Evolutionary conservation across 2,888 invertebrate genomes (phyloP).

Genomic region (Andrena bicolor): DNA sequence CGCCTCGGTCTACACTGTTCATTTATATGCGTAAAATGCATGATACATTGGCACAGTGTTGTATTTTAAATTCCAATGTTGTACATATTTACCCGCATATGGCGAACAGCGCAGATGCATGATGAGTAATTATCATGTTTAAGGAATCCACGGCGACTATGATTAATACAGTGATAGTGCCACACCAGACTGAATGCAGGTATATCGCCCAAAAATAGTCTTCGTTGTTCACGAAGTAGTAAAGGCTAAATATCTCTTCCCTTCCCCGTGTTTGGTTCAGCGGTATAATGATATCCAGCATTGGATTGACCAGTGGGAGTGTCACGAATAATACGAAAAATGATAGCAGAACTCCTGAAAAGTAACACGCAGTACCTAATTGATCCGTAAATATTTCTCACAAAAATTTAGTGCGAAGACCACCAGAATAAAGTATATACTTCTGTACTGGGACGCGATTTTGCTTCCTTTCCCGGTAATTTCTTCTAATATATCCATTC

Average conservation of each 20-base stretch:
- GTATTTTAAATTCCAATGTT: too few species aligned
- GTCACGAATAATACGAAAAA: background rate
- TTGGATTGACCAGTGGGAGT: background rate
- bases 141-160: slow-evolving; percentile 36
- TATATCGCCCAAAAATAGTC: slow-evolving; percentile 37
- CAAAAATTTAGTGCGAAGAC: background rate
- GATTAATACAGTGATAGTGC: accelerated
- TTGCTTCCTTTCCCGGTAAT: too few species aligned
- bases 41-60: too few species aligned
- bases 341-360: background rate
- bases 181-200: background rate
- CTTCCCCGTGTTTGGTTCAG: slow-evolving; percentile 43
- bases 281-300: slow-evolving; percentile 36
- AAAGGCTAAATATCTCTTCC: slow-evolving; percentile 9
- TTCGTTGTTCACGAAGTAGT: slow-evolving; percentile 28
- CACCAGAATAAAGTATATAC: too few species aligned
- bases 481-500: too few species aligned
- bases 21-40: too few species aligned
- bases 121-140: slow-evolving; percentile 45
- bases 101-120: slow-evolving; percentile 47
- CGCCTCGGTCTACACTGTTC: too few species aligned
- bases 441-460: too few species aligned
- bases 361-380: background rate
- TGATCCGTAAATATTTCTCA: background rate
- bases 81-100: slow-evolving; percentile 30